phyloP scores from a whole-genome alignment of 2,797 vertebrate species.

The Chelonia mydas region DNA sequence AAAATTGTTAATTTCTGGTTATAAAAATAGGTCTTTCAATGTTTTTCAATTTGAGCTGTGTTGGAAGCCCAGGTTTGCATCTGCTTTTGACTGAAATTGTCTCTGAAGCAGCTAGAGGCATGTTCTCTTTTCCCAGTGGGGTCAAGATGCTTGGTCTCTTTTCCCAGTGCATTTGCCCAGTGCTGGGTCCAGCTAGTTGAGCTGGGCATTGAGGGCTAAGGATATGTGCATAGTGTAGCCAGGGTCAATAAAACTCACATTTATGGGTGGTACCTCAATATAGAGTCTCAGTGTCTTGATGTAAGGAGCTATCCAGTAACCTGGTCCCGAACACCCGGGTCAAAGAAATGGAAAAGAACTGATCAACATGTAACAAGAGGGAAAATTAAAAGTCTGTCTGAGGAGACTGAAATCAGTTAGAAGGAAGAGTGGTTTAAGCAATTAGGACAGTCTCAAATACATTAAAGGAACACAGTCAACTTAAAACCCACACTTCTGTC shows the following conservation, averaged over 20 bases:
- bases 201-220: neutral
- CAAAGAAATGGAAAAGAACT: neutral
- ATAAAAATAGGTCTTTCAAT: neutral
- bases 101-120: neutral
- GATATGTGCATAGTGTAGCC: neutral
- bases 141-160: neutral
- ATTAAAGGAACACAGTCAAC: neutral
- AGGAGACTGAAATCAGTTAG: neutral
- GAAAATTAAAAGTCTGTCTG: neutral
- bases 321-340: neutral
- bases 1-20: neutral
- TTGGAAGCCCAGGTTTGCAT: neutral
- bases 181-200: neutral
- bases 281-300: neutral
- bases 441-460: neutral
- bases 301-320: neutral
- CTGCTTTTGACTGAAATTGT: neutral
- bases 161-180: neutral
- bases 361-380: neutral
- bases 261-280: neutral
- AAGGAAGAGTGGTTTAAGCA: neutral
- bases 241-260: neutral
- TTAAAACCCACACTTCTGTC: neutral
- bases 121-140: neutral
- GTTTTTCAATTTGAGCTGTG: neutral